Evolutionary conservation across 2,113 vertebrate genomes (phyloP), one percentile per base, ranked within the genome.

Genomic region (Otis tarda): DNA sequence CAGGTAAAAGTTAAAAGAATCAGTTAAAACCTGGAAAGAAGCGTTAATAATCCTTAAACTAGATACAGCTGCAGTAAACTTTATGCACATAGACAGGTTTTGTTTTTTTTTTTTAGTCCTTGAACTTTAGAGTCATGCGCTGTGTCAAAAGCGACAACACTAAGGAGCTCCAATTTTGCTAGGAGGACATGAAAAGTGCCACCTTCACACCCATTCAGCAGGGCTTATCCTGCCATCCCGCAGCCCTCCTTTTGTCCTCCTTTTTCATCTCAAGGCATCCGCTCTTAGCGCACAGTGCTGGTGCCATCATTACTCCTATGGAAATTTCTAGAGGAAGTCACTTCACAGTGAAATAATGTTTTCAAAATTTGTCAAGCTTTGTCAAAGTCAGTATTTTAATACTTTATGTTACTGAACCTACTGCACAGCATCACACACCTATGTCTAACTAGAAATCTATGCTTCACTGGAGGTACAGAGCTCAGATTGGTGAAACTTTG

Each of bases 1-100:
- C 96, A 99, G 89, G 98, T 99, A 85, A 87, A 97, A 83, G 37
- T 67, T 23, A 89, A 83, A 97, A 94, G 28, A 95, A 89, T 30
- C 35, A 43, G 86, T 70, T 95, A 94, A 87, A 94, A 82, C 6
- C 61, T 19, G 3, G 3, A 9, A 73, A 83, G 5, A 76, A 11
- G 3, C 41, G 6, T 23, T 68, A 39, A 31, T 31, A 81, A 78
- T 45, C 31, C 43, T 71, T 71, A 63, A 61, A 59, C 5, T 33
- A 70, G 2, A 7, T 6, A 9, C 2, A 8, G 4, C 35, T 56
- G 12, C 33, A 83, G 27, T 14, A 71, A 71, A 18, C 2, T 11
- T 60, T 43, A 53, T 0, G 2, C 18, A 50, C 2, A 23, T 8
- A 52, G 23, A 20, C 13, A 35, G 3, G 5, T 11, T 50, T 28